phyloP scores from a whole-genome alignment of 2,113 vertebrate genomes.

The Cheirogaleus medius region DNA sequence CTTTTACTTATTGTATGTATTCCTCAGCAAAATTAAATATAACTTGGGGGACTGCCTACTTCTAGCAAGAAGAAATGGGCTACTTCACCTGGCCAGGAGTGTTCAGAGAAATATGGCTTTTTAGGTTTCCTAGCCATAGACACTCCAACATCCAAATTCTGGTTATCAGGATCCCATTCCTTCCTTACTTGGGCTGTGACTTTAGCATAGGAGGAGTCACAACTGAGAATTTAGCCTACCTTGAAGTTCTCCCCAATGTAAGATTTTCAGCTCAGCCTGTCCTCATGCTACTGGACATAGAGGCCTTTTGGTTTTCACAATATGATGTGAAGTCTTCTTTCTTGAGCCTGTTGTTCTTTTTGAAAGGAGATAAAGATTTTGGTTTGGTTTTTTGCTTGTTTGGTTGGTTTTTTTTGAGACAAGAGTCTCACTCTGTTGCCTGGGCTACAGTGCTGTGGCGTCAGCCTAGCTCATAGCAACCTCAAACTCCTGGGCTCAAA shows the following conservation, averaged over 20 bases:
- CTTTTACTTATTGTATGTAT: neutral
- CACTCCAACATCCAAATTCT: neutral
- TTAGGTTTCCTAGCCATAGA: neutral
- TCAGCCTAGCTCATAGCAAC: no score
- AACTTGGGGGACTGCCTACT: no score
- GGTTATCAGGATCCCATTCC: neutral
- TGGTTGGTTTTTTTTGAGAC: no score
- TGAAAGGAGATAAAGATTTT: no score
- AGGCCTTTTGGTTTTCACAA: neutral
- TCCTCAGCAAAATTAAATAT: neutral
- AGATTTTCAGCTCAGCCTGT: neutral
- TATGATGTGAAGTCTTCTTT: neutral
- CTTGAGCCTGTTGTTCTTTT: neutral
- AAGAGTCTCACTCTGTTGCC: no score
- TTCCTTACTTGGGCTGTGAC: no score
- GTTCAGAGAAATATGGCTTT: rapidly evolving
- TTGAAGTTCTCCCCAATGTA: neutral
- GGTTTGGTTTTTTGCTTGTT: no score
- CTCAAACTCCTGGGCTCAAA: no score
- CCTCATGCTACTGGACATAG: neutral
- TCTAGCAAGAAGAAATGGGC: neutral
- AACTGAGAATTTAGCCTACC: neutral
- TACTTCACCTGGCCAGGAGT: neutral
- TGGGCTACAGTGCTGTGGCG: no score
- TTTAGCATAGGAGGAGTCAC: neutral